Evolutionary conservation across 2,888 invertebrate genomes (phyloP).

Genomic region (Altica lythri): DNA sequence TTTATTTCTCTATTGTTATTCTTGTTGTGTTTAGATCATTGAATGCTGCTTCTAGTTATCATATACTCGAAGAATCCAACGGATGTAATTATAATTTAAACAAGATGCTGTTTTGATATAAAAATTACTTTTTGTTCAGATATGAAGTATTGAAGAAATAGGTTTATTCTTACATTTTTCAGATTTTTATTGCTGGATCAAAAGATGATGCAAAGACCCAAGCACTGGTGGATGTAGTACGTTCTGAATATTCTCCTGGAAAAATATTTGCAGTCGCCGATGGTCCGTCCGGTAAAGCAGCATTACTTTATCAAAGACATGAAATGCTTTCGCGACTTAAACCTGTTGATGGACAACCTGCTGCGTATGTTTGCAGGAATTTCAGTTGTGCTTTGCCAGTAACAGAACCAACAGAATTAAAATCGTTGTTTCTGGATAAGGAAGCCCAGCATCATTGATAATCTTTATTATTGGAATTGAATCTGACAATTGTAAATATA

Average conservation of each 20-base stretch:
- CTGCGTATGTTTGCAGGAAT: conserved; percentile 80
- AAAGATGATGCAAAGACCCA: conserved; percentile 68
- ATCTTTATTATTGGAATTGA: too few species aligned
- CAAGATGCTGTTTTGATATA: too few species aligned
- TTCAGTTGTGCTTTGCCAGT: conserved; percentile 78
- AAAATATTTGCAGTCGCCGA: conserved; percentile 71
- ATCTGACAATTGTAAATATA: too few species aligned
- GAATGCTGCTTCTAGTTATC: too few species aligned
- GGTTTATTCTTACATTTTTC: too few species aligned
- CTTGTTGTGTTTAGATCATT: too few species aligned
- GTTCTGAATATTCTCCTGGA: conserved; percentile 69
- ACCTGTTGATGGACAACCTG: conserved; percentile 65
- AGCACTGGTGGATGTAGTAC: conserved; percentile 68
- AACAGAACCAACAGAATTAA: conserved; percentile 68
- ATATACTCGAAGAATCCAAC: too few species aligned
- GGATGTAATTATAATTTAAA: too few species aligned
- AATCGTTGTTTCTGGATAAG: conserved; percentile 63
- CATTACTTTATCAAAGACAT: conserved; percentile 52
- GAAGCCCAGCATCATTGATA: too few species aligned
- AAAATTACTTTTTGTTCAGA: too few species aligned
- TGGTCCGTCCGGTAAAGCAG: conserved; percentile 58
- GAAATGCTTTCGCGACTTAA: conserved; percentile 56
- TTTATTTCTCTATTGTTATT: too few species aligned
- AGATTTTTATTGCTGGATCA: conserved; percentile 73
- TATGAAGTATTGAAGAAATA: too few species aligned